Conservation (phyloP, 2,113 vertebrate genomes). For the Athene noctua region DNA sequence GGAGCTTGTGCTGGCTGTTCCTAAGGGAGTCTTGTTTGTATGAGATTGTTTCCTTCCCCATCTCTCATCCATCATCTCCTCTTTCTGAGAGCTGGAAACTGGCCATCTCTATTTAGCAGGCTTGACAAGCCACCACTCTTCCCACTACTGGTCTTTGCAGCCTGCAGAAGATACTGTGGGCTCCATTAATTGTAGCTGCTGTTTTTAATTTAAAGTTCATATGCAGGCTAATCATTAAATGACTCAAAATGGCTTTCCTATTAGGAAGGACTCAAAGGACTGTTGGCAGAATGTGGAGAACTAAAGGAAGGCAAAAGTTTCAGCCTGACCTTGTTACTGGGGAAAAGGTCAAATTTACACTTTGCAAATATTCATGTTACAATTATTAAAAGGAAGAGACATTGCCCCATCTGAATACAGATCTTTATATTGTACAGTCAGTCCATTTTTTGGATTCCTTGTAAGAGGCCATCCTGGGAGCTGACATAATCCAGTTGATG, state of each 20-base stretch:
- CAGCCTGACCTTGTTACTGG: not conserved
- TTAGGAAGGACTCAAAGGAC: not conserved
- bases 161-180: not conserved
- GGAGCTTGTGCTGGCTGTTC: not conserved
- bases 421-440: not conserved
- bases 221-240: slow-evolving; percentile 25
- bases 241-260: not conserved
- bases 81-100: slow-evolving; percentile 9
- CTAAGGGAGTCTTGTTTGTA: not conserved
- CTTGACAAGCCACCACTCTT: slow-evolving; percentile 1
- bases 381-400: not conserved
- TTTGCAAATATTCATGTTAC: not conserved
- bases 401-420: not conserved
- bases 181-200: slow-evolving; percentile 32
- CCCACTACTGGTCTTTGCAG: not conserved
- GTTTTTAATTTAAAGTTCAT: slow-evolving; percentile 54
- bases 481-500: not conserved
- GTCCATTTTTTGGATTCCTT: not conserved
- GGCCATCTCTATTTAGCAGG: slow-evolving; percentile 16
- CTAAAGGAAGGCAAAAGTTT: not conserved
- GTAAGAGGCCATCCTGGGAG: not conserved
- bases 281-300: not conserved
- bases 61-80: slow-evolving; percentile 35
- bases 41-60: slow-evolving; percentile 18
- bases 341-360: not conserved